These are phyloP conservation scores for Rhagophthalmus giganteus DNA, from an alignment of 2,888 invertebrate genomes.

Conservation along the genomic window DNA sequence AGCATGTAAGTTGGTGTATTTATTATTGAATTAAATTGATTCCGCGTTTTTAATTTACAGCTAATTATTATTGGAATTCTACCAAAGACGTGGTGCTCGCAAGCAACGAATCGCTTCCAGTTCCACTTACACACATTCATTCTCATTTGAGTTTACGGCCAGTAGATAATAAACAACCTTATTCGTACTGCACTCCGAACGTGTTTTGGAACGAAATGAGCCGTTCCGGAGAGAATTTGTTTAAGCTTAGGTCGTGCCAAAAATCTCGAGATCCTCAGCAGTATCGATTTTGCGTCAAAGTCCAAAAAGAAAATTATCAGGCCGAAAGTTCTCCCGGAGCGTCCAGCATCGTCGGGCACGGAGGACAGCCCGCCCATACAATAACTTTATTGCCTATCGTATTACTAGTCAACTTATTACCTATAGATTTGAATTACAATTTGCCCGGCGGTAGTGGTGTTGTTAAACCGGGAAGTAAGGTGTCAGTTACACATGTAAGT, in stretches of 20 bases:
- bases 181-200: constrained; percentile 62
- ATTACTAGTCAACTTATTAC: constrained; percentile 83
- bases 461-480: constrained; percentile 48
- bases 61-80: constrained; percentile 44
- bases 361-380: constrained; percentile 78
- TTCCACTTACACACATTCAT: constrained; percentile 77
- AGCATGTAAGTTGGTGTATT: constrained; percentile 18
- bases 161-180: constrained; percentile 56
- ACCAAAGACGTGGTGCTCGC: constrained; percentile 54
- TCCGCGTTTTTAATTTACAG: too few relatives aligned
- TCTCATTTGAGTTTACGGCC: constrained; percentile 78
- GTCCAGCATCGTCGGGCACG: constrained; percentile 44
- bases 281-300: constrained; percentile 76
- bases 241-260: constrained; percentile 55
- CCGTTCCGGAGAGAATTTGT: constrained; percentile 52
- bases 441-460: constrained; percentile 51
- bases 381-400: constrained; percentile 84
- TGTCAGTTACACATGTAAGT: constrained; percentile 47
- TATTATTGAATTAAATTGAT: constrained; percentile 17
- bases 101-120: constrained; percentile 66
- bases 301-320: constrained; percentile 81
- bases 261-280: constrained; percentile 51
- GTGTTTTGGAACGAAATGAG: constrained; percentile 66
- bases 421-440: constrained; percentile 74
- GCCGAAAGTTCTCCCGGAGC: constrained; percentile 59